These are phyloP conservation scores for Labeo catla DNA, from an alignment of 2,113 vertebrate genomes.

Conservation along the genomic window DNA sequence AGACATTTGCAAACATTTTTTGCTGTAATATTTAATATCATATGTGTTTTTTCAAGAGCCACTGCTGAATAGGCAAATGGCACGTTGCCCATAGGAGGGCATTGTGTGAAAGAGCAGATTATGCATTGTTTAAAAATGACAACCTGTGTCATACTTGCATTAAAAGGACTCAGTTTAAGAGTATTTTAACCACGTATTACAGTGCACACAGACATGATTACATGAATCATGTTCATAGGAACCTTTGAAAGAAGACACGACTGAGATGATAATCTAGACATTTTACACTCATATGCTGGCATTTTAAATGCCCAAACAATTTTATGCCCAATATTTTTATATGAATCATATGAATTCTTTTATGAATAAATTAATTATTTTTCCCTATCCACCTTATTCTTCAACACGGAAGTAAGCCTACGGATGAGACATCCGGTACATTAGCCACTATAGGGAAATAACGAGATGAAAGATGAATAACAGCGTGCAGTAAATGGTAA, in stretches of 20 bases:
- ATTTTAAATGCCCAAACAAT: no score
- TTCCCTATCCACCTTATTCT: no score
- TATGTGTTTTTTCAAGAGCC: neutral
- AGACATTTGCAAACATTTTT: neutral
- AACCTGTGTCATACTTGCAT: neutral
- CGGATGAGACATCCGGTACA: no score
- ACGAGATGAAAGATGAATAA: no score
- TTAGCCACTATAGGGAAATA: no score
- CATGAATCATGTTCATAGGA: neutral
- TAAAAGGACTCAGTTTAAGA: neutral
- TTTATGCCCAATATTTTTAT: neutral
- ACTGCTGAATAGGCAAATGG: neutral
- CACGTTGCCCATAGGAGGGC: neutral
- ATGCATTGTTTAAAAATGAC: neutral
- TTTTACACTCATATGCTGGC: neutral
- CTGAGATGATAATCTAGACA: neutral
- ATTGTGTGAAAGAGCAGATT: neutral
- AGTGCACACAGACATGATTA: neutral
- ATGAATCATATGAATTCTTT: no score
- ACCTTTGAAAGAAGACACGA: neutral
- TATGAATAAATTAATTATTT: no score
- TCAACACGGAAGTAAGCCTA: no score
- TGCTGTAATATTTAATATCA: conserved; percentile 2
- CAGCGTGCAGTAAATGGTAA: no score
- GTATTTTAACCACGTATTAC: neutral